Base-by-base conservation (phyloP, 2,888 invertebrate genomes). In the Tortricodes alternella region DNA sequence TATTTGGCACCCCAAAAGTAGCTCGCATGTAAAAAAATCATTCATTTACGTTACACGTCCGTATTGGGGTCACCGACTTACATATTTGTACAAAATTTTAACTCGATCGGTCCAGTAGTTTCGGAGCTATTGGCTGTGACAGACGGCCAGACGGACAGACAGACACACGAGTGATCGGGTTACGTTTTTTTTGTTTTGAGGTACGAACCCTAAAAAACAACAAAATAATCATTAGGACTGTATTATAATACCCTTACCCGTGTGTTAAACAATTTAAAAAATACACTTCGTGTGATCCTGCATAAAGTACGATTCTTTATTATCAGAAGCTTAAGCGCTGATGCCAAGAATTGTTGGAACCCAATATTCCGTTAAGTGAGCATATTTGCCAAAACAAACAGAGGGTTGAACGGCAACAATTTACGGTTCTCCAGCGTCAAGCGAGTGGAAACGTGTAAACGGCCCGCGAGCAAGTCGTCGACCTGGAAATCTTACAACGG, bases 401-500 rank as follows among this genome's bases (percentile, higher is more conserved):
- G 51, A 53, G 27, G 53, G 39, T 43, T 39, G 60, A 37, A 46
- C 39, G 27, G 18, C 46, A 59, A 65, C 44, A 56, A 65, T 50
- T 53, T 58, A 58, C 59, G 41, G 34, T 43, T 67, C 71, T 68
- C 65, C 67, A 63, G 46, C 61, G 59, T 59, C 67, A 67, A 64
- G 65, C 68, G 65, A 71, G 70, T 73, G 67, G 71, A 73, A 76
- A 73, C 71, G 70, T 68, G 73, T 68, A 66, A 74, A 74, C 72
- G 74, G 61, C 64, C 70, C 75, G 72, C 67, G 68, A 76, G 68
- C 73, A 70, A 76, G 69, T 65, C 77, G 65, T 68, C 80, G 82
- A 80, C 82, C 84, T 80, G 79, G 78, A 85, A 85, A 82, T 75
- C 74, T 80, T 70, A 72, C 70, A 73, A 71, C 74, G 68, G 74